These are phyloP conservation scores for Apamea anceps DNA, from an alignment of 2,888 invertebrate genomes.

Conservation along the genomic window DNA sequence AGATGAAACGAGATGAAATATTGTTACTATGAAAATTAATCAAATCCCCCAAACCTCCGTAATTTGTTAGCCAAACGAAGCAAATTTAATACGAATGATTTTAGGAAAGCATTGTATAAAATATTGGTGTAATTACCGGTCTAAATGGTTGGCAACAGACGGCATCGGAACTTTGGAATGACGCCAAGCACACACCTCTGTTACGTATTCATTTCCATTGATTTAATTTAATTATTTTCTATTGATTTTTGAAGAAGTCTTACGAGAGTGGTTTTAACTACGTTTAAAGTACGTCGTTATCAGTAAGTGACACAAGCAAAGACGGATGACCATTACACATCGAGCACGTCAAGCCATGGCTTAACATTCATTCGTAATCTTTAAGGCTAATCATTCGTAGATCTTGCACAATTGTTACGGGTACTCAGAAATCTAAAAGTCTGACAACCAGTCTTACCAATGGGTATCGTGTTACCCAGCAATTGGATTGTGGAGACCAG, in stretches of 20 bases:
- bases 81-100: constrained; percentile 54
- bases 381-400: too few relatives aligned
- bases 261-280: background rate
- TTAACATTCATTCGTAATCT: too few relatives aligned
- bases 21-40: constrained; percentile 42
- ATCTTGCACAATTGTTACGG: background rate
- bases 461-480: background rate
- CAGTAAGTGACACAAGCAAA: background rate
- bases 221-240: constrained; percentile 50
- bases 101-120: constrained; percentile 60
- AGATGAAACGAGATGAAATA: constrained; percentile 21
- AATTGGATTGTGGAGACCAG: background rate
- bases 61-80: constrained; percentile 50
- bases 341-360: background rate
- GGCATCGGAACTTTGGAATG: constrained; percentile 55
- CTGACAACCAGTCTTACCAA: background rate
- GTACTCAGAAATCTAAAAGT: background rate
- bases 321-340: background rate
- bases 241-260: constrained; percentile 33
- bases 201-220: constrained; percentile 41
- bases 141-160: constrained; percentile 69
- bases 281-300: background rate
- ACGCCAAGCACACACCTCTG: constrained; percentile 61
- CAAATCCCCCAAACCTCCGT: constrained; percentile 22
- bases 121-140: constrained; percentile 73